Conservation (phyloP, 92 coral and sea anemone genomes). For the Nematostella vectensis region DNA sequence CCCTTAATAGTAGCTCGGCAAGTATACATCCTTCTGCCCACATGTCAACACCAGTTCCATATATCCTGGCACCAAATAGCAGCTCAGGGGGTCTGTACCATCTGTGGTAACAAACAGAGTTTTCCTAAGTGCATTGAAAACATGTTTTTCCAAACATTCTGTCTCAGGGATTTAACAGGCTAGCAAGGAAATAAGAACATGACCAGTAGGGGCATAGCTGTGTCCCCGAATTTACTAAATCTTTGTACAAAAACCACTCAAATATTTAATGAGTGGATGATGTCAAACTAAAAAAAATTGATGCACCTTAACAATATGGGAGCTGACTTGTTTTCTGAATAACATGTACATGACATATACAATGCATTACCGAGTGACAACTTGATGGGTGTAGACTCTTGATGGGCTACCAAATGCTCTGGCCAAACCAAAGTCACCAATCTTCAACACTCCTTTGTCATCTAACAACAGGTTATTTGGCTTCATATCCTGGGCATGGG, state of each 20-base stretch:
- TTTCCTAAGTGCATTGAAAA: too few relatives aligned
- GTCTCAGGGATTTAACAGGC: too few relatives aligned
- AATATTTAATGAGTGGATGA: too few relatives aligned
- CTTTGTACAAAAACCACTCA: too few relatives aligned
- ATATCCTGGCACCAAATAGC: slow-evolving; percentile 92
- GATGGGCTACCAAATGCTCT: slow-evolving; percentile 96
- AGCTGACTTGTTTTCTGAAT: too few relatives aligned
- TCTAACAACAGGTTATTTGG: slow-evolving; percentile 88
- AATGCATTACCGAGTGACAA: slow-evolving; percentile 85
- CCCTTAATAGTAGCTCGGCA: slow-evolving; percentile 93
- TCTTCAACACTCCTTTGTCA: slow-evolving; percentile 77
- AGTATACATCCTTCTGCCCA: slow-evolving; percentile 98
- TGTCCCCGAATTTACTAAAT: too few relatives aligned
- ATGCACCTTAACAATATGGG: too few relatives aligned
- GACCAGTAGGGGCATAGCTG: too few relatives aligned
- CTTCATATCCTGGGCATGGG: slow-evolving; percentile 88
- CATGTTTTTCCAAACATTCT: not conserved
- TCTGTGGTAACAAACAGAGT: slow-evolving; percentile 15
- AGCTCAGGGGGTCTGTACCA: slow-evolving; percentile 97
- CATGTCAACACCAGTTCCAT: slow-evolving; percentile 98
- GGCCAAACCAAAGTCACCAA: slow-evolving; percentile 98
- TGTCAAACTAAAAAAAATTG: too few relatives aligned
- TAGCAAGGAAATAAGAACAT: too few relatives aligned
- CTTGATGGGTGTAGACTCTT: slow-evolving; percentile 92
- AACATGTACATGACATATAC: too few relatives aligned